Evolutionary conservation across 2,797 vertebrate genomes (phyloP), one percentile per base, ranked within the genome.

Genomic region (Takifugu ocellatus): DNA sequence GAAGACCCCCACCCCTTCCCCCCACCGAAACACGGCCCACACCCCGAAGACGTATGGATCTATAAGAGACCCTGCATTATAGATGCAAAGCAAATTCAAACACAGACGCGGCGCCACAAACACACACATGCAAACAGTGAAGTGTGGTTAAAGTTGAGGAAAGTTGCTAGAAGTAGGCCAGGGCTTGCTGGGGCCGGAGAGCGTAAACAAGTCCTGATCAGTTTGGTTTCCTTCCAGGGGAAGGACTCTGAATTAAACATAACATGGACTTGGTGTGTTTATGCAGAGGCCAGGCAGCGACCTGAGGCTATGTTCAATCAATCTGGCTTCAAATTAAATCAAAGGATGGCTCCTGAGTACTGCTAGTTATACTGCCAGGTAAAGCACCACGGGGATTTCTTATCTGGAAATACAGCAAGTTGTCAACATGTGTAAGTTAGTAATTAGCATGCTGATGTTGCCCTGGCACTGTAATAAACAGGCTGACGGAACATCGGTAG

Each of bases 241-340:
- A 79, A 74, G 69, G 61, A 83, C 73, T 75, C 74, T 87, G 83
- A 86, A 86, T 86, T 83, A 86, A 86, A 84, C 81, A 84, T 83
- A 82, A 83, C 83, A 69, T 49, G 63, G 61, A 55, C 67, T 69
- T 64, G 73, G 75, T 78, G 52, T 85, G 78, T 83, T 86, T 84
- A 83, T 84, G 69, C 78, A 64, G 66, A 24, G 68, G 63, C 73
- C 81, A 80, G 63, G 62, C 67, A 25, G 52, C 63, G 70, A 81
- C 84, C 85, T 61, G 71, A 61, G 87, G 82, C 85, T 66, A 82
- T 74, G 72, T 85, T 85, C 84, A 86, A 85, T 87, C 82, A 86
- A 81, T 81, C 68, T 67, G 78, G 73, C 74, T 58, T 63, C 24
- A 43, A 79, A 83, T 84, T 70, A 77, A 86, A 88, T 84, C 82